phyloP scores from a whole-genome alignment of 2,797 vertebrate genomes.

The Sebastes kiyomatsui region DNA sequence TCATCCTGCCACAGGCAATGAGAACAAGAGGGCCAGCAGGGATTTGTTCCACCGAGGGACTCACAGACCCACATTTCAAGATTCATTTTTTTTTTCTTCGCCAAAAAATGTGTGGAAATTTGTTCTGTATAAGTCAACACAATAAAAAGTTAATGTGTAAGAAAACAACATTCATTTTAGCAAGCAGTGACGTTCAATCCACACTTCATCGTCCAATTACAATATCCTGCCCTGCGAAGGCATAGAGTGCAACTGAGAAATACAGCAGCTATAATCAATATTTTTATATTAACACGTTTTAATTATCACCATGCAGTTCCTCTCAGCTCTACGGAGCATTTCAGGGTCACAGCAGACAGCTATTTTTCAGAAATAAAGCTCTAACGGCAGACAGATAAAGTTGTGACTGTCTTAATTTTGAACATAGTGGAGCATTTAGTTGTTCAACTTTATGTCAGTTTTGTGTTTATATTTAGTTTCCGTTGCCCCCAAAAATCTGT shows the following conservation, averaged over 20 bases:
- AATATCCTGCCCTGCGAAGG: too few species aligned
- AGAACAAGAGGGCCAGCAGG: constrained; percentile 42
- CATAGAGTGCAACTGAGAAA: background rate
- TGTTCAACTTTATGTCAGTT: background rate
- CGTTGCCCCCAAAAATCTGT: background rate
- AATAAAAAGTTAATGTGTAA: constrained; percentile 22
- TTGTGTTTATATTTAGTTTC: background rate
- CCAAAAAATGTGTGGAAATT: constrained; percentile 25
- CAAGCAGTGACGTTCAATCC: background rate
- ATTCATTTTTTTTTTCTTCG: background rate
- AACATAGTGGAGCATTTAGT: background rate
- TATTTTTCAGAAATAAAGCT: background rate
- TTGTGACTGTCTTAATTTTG: background rate
- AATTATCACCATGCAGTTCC: background rate
- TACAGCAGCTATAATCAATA: background rate
- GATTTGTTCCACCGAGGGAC: constrained; percentile 39
- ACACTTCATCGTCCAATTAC: background rate
- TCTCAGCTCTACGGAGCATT: background rate
- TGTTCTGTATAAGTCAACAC: constrained; percentile 42
- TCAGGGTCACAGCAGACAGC: background rate
- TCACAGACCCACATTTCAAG: constrained; percentile 15
- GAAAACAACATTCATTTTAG: constrained; percentile 28
- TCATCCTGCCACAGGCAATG: constrained; percentile 61
- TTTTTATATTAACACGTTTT: background rate
- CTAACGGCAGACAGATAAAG: background rate